phyloP scores from a whole-genome alignment of 2,113 vertebrate species.

The Marmota monax region DNA sequence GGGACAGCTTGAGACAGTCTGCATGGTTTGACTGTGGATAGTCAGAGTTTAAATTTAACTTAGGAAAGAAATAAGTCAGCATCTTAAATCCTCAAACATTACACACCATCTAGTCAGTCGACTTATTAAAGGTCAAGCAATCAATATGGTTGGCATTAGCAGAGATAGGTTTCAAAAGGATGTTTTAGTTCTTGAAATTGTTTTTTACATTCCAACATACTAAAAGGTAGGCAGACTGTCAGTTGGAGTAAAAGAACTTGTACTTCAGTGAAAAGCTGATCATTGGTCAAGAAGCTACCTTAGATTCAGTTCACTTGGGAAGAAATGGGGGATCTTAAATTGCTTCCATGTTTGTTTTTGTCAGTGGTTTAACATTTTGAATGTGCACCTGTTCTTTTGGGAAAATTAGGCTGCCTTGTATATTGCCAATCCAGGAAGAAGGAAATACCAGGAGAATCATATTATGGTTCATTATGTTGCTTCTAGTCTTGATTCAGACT shows the following conservation, averaged over 20 bases:
- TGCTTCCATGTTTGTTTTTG: slow-evolving; percentile 8
- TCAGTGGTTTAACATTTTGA: slow-evolving; percentile 32
- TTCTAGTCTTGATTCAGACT: slow-evolving; percentile 4
- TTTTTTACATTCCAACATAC: slow-evolving; percentile 44
- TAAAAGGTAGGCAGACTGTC: neutral
- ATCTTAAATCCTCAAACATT: slow-evolving; percentile 67
- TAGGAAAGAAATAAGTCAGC: slow-evolving; percentile 62
- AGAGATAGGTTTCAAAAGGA: slow-evolving; percentile 35
- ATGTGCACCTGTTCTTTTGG: neutral
- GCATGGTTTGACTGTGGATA: slow-evolving; percentile 44
- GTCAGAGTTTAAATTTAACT: slow-evolving; percentile 70
- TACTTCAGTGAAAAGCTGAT: neutral
- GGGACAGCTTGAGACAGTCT: slow-evolving; percentile 11
- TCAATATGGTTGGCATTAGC: slow-evolving; percentile 54
- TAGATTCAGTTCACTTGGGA: neutral
- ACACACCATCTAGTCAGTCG: slow-evolving; percentile 32
- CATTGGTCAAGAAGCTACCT: neutral
- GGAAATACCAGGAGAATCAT: neutral
- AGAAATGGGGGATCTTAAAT: neutral
- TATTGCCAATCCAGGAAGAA: slow-evolving; percentile 13
- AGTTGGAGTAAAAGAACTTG: neutral
- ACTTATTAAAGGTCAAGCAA: slow-evolving; percentile 65
- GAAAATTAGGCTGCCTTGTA: neutral
- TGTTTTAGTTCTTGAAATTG: slow-evolving; percentile 60
- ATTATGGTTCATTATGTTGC: neutral